phyloP scores from a whole-genome alignment of 2,113 vertebrate genomes.

The Hyperopisus bebe region DNA sequence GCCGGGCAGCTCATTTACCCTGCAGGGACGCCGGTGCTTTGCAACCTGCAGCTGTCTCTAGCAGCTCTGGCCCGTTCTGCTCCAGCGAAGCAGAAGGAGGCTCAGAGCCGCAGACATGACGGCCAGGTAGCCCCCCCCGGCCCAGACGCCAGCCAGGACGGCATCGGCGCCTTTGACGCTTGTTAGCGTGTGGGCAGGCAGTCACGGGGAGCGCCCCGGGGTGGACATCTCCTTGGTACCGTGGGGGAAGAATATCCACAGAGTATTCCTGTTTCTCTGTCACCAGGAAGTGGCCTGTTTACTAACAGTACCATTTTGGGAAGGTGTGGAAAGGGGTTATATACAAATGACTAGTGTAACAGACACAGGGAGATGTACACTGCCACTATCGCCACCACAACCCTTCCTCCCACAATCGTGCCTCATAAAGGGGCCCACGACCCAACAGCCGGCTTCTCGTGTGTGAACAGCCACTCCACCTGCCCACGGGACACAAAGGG shows the following conservation, averaged over 20 bases:
- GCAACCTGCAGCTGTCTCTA: conserved; percentile 67
- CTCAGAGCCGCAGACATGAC: conserved; percentile 30
- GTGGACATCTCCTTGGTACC: not conserved
- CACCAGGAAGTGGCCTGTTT: not conserved
- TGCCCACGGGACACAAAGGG: conserved; percentile 38
- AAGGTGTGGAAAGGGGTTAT: not conserved
- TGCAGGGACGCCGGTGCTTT: conserved; percentile 55
- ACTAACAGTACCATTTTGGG: not conserved
- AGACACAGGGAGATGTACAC: not conserved
- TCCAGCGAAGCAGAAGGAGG: conserved; percentile 60
- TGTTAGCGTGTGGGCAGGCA: conserved; percentile 40
- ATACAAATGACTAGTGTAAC: not conserved
- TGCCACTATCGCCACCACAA: not conserved
- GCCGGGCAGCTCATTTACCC: conserved; percentile 32
- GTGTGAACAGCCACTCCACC: conserved; percentile 46
- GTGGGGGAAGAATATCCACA: not conserved
- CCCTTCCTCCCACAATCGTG: not conserved
- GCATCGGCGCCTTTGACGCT: conserved; percentile 57
- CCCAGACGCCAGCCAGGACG: conserved; percentile 50
- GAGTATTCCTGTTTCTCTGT: not conserved
- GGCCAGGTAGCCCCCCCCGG: conserved; percentile 38
- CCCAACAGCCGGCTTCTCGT: not conserved
- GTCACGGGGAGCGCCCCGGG: not conserved
- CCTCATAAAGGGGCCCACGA: not conserved
- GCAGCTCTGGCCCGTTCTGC: conserved; percentile 65